Evolutionary conservation across 2,797 vertebrate genomes (phyloP).

Genomic region (Alectoris magna): DNA sequence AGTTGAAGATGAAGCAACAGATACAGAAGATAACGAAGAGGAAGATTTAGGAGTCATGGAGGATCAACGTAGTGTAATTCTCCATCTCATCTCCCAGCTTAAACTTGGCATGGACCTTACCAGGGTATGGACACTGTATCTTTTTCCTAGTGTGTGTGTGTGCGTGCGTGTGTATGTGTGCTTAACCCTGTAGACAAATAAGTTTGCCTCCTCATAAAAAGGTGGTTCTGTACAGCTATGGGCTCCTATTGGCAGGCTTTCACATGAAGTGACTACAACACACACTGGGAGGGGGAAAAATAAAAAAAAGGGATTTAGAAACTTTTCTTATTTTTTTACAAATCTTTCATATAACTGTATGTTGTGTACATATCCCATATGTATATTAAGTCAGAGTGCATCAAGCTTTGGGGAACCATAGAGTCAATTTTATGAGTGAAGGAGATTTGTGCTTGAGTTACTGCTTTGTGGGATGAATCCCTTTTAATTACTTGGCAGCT

Average conservation of each 20-base stretch:
- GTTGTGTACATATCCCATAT: neutral
- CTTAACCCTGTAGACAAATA: neutral
- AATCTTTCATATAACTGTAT: neutral
- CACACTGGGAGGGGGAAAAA: too few species aligned
- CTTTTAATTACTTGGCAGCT: neutral
- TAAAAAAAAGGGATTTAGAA: neutral
- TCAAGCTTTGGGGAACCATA: neutral
- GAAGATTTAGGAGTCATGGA: conserved; percentile 92
- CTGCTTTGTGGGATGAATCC: neutral
- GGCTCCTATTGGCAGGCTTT: neutral
- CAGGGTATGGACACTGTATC: conserved; percentile 80
- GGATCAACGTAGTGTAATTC: conserved; percentile 94
- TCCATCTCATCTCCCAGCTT: conserved; percentile 97
- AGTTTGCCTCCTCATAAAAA: neutral
- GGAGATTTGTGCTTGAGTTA: neutral
- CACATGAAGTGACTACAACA: neutral
- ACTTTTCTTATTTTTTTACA: neutral
- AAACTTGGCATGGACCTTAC: conserved; percentile 98
- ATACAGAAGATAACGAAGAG: conserved; percentile 91
- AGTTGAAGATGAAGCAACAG: conserved; percentile 89
- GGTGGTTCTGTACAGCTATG: neutral
- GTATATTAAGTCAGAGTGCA: neutral
- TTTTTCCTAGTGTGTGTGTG: neutral
- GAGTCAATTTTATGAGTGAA: neutral
- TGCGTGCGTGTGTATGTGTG: accelerated